Evolutionary conservation across 2,888 invertebrate species (phyloP).

Genomic region (Molorchus minor): DNA sequence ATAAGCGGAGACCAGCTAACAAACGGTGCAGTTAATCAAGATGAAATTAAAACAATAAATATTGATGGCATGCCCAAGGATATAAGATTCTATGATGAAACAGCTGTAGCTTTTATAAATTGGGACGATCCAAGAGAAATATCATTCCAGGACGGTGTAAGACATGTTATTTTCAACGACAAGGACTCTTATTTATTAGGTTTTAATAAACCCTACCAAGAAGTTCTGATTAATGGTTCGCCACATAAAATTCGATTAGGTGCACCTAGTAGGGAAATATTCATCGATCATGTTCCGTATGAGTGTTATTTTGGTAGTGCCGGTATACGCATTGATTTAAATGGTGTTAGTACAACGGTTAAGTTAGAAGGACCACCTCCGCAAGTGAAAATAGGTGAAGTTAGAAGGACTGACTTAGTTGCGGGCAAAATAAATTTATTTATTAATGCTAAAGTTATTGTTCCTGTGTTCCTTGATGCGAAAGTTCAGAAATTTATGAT

Average conservation of each 20-base stretch:
- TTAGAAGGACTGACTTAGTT: constrained; percentile 80
- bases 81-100: constrained; percentile 86
- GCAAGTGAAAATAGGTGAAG: constrained; percentile 88
- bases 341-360: constrained; percentile 79
- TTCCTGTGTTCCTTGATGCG: constrained; percentile 84
- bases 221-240: constrained; percentile 77
- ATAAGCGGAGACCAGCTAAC: constrained; percentile 24
- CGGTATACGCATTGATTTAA: constrained; percentile 81
- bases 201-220: constrained; percentile 76
- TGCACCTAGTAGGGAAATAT: constrained; percentile 90
- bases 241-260: constrained; percentile 86
- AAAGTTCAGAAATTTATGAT: constrained; percentile 83
- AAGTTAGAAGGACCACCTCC: constrained; percentile 92
- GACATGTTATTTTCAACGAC: constrained; percentile 80
- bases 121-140: constrained; percentile 89
- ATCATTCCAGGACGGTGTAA: constrained; percentile 80
- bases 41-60: constrained; percentile 80
- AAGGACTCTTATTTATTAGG: constrained; percentile 72
- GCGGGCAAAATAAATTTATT: constrained; percentile 86
- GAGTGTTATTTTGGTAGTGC: constrained; percentile 94
- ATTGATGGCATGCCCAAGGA: constrained; percentile 84
- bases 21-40: constrained; percentile 64
- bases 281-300: constrained; percentile 87
- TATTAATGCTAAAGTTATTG: constrained; percentile 80
- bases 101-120: constrained; percentile 84